Conservation (phyloP, 2,797 vertebrate genomes). For the Muscicapa comitata region DNA sequence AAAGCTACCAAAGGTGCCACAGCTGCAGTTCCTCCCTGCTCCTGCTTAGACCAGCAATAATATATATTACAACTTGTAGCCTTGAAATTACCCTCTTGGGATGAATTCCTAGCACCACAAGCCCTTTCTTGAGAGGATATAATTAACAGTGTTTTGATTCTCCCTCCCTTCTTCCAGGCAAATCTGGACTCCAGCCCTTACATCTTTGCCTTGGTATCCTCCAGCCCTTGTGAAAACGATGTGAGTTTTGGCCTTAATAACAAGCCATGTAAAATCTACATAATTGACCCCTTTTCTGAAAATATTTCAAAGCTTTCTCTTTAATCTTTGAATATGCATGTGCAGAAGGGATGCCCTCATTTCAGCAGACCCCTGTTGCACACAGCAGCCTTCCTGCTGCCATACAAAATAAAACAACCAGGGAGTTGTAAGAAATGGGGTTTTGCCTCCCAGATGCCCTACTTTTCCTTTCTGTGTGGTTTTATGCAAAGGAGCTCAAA, state of each 20-base stretch:
- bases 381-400: neutral
- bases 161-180: neutral
- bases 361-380: conserved; percentile 36
- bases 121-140: conserved; percentile 21
- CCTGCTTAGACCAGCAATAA: conserved; percentile 34
- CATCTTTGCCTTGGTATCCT: conserved; percentile 12
- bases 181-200: conserved; percentile 6
- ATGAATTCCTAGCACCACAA: neutral
- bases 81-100: conserved; percentile 38
- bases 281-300: conserved; percentile 67
- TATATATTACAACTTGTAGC: neutral
- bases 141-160: conserved; percentile 51
- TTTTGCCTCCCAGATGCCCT: neutral
- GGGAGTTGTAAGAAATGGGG: neutral
- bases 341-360: conserved; percentile 18
- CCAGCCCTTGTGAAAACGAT: conserved; percentile 1
- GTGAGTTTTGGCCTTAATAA: conserved; percentile 59
- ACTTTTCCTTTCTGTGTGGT: conserved; percentile 10
- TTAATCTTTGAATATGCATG: conserved; percentile 61
- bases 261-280: conserved; percentile 62
- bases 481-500: neutral
- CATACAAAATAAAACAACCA: neutral
- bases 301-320: conserved; percentile 54
- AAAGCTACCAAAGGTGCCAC: neutral
- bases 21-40: neutral